Evolutionary conservation across 2,797 vertebrate species (phyloP).

Genomic region (Lacerta viridis): DNA sequence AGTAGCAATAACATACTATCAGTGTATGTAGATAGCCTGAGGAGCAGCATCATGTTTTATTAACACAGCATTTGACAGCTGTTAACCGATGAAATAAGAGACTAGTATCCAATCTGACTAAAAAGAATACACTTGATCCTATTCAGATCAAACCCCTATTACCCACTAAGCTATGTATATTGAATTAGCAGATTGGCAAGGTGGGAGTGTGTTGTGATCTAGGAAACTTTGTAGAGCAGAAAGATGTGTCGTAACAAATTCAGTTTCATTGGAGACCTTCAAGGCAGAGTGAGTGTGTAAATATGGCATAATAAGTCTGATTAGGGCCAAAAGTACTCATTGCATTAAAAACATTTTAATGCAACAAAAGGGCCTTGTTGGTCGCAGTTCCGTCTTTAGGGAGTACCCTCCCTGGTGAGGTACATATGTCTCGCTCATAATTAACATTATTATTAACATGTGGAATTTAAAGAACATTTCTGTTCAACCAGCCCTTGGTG

Average conservation of each 20-base stretch:
- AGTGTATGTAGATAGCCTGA: conserved; percentile 27
- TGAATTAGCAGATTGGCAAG: conserved; percentile 57
- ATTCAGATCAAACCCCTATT: conserved; percentile 55
- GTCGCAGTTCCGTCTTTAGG: too few relatives aligned
- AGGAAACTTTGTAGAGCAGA: conserved; percentile 29
- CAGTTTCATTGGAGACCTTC: fast-evolving
- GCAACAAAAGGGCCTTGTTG: too few relatives aligned
- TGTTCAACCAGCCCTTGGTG: too few relatives aligned
- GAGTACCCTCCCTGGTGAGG: too few relatives aligned
- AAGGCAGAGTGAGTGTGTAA: neutral
- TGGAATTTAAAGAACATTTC: too few relatives aligned
- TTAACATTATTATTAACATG: too few relatives aligned
- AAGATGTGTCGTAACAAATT: neutral
- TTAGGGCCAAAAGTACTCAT: neutral
- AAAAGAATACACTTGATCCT: conserved; percentile 68
- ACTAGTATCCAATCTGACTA: conserved; percentile 59
- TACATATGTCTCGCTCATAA: too few relatives aligned
- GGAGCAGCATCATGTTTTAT: conserved; percentile 72
- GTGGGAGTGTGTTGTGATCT: neutral
- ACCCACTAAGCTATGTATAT: conserved; percentile 54
- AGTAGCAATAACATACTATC: conserved; percentile 19
- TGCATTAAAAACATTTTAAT: neutral
- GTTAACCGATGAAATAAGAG: conserved; percentile 76
- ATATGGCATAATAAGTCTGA: neutral
- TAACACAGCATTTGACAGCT: conserved; percentile 76